Percentiles rank a stretch among this genome's conserved stretches.
Conservation (phyloP, 2,113 vertebrate species). For the Monarcha castaneiventris region DNA sequence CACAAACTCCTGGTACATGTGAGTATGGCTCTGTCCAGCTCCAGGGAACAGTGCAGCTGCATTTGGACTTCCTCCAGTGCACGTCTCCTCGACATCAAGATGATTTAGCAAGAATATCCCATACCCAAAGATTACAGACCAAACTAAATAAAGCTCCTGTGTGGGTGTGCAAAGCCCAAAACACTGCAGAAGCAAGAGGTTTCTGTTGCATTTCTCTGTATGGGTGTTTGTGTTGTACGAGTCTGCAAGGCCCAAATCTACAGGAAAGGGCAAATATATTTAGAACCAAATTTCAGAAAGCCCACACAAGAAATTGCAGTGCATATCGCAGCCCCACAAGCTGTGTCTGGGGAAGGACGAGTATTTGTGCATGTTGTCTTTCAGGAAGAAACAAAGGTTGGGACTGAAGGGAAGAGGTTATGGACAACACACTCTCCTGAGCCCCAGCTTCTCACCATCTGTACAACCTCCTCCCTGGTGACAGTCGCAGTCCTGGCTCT, state of each 20-base stretch:
- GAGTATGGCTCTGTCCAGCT: not conserved
- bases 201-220: not conserved
- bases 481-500: not conserved
- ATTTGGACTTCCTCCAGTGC: not conserved
- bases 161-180: not conserved
- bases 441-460: not conserved
- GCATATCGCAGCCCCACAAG: not conserved
- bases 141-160: slow-evolving; percentile 18
- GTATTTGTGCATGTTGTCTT: not conserved
- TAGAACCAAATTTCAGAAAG: not conserved
- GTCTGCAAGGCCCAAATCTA: not conserved
- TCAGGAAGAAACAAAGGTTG: not conserved
- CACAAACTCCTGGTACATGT: not conserved
- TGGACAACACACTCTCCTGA: not conserved
- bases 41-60: not conserved
- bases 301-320: not conserved
- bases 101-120: not conserved
- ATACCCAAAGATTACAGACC: not conserved
- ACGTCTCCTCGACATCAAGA: not conserved
- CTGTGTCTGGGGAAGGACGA: not conserved
- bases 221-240: not conserved
- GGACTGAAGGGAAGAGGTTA: not conserved
- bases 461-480: not conserved
- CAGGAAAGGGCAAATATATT: not conserved
- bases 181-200: not conserved